Evolutionary conservation across 2,113 vertebrate genomes (phyloP), one percentile per base, ranked within the genome.

Genomic region (Nestor notabilis): DNA sequence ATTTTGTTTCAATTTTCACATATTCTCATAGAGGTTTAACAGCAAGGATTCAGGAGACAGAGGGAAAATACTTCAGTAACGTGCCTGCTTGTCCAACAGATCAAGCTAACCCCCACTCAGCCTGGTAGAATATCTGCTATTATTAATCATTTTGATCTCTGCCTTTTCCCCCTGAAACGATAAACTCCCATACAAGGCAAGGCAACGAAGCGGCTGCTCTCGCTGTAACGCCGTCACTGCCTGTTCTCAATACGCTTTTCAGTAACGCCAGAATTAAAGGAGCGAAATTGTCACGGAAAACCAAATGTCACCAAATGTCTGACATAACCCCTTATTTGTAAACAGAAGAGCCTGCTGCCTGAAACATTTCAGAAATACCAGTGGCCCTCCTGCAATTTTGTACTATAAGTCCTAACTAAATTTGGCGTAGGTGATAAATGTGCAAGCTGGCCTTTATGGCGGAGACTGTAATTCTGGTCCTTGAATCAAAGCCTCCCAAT

Each of bases 281-380:
- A 97, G 92, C 35, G 27, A 97, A 97, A 97, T 95, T 92, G 90
- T 94, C 96, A 94, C 52, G 55, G 96, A 95, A 97, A 97, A 97
- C 96, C 90, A 95, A 97, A 97, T 95, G 96, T 97, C 97, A 96
- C 95, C 63, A 96, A 97, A 97, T 95, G 97, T 85, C 96, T 97
- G 97, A 97, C 97, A 97, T 95, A 98, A 98, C 95, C 93, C 96
- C 95, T 98, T 98, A 98, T 98, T 98, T 98, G 98, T 98, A 98
- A 98, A 97, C 97, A 97, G 91, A 97, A 97, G 93, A 95, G 90
- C 87, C 96, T 93, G 93, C 91, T 95, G 95, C 81, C 61, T 53
- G 68, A 90, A 96, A 94, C 41, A 70, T 94, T 96, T 95, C 97
- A 96, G 96, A 98, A 97, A 97, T 95, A 96, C 80, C 95, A 83